Conservation (phyloP, 2,113 vertebrate species). For the Dipodomys stephensi region DNA sequence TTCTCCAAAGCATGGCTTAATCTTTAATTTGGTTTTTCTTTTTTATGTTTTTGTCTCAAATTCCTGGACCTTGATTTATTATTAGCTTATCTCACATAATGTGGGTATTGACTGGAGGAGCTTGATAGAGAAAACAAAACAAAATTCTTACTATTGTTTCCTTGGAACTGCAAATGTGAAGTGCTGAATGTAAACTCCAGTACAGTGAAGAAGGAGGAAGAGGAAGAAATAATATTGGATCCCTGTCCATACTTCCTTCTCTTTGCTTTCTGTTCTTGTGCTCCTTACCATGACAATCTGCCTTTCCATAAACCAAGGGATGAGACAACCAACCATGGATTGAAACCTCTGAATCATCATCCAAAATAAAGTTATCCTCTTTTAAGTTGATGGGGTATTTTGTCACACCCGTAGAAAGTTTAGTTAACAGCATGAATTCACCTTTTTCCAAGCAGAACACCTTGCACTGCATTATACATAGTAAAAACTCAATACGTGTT, state of each 20-base stretch:
- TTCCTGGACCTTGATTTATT: background rate
- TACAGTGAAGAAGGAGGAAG: no score
- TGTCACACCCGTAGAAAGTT: background rate
- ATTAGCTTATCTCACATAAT: slow-evolving; percentile 2
- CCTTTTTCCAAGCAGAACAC: background rate
- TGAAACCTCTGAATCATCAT: background rate
- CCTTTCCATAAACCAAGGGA: background rate
- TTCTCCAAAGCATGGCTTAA: background rate
- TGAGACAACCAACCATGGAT: background rate
- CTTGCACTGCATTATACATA: background rate
- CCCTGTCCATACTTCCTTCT: background rate
- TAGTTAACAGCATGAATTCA: background rate
- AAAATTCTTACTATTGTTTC: background rate
- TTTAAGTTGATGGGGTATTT: background rate
- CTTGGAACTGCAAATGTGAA: background rate
- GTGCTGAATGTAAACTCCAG: no score
- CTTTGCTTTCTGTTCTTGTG: background rate
- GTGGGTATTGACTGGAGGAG: background rate
- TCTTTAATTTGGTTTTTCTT: background rate
- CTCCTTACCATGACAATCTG: background rate
- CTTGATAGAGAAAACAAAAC: background rate
- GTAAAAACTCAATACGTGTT: background rate
- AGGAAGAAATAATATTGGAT: background rate
- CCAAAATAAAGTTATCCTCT: background rate
- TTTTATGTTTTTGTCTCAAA: background rate